A percentile compares a stretch with the other conserved stretches of the same genome.
These are phyloP conservation scores for Coreius guichenoti DNA, from an alignment of 2,797 vertebrate genomes.

Conservation along the genomic window DNA sequence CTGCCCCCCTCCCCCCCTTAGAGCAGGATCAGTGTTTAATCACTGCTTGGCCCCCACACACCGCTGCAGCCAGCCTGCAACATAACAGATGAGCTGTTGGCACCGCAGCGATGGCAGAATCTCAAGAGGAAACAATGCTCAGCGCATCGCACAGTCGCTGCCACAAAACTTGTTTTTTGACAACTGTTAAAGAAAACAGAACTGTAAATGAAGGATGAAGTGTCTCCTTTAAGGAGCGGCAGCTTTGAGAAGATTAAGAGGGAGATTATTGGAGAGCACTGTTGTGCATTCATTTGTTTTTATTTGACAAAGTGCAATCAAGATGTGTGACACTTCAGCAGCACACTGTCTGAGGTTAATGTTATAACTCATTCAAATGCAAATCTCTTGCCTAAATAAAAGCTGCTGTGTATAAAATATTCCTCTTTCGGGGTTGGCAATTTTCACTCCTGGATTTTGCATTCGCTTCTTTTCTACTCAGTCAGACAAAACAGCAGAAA, in stretches of 20 bases:
- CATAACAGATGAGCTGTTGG: constrained; percentile 59
- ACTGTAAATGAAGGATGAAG: constrained; percentile 45
- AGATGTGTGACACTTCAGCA: constrained; percentile 28
- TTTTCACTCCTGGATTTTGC: constrained; percentile 8
- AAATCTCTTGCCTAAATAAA: constrained; percentile 44
- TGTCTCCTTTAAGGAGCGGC: constrained; percentile 8
- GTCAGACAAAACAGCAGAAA: constrained; percentile 10
- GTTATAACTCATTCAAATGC: constrained; percentile 45
- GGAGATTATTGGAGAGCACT: constrained; percentile 38
- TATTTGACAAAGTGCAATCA: constrained; percentile 33
- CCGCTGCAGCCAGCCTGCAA: constrained; percentile 31
- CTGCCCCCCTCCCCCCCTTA: not conserved
- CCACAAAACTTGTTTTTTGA: constrained; percentile 34
- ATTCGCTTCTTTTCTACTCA: constrained; percentile 3
- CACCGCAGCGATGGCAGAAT: constrained; percentile 13
- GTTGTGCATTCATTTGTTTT: constrained; percentile 37
- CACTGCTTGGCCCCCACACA: constrained; percentile 47
- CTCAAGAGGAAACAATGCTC: constrained; percentile 40
- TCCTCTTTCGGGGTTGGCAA: constrained; percentile 18
- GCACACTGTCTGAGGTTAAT: constrained; percentile 25
- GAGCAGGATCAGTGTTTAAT: constrained; percentile 59
- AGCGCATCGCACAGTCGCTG: constrained; percentile 3
- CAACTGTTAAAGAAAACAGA: constrained; percentile 35
- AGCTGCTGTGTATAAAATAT: constrained; percentile 23
- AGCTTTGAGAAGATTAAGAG: constrained; percentile 38